A percentile compares a stretch with the other conserved stretches of the same genome.
These are phyloP conservation scores for Lepus oiostolus DNA, from an alignment of 2,797 vertebrate species.

Conservation along the genomic window DNA sequence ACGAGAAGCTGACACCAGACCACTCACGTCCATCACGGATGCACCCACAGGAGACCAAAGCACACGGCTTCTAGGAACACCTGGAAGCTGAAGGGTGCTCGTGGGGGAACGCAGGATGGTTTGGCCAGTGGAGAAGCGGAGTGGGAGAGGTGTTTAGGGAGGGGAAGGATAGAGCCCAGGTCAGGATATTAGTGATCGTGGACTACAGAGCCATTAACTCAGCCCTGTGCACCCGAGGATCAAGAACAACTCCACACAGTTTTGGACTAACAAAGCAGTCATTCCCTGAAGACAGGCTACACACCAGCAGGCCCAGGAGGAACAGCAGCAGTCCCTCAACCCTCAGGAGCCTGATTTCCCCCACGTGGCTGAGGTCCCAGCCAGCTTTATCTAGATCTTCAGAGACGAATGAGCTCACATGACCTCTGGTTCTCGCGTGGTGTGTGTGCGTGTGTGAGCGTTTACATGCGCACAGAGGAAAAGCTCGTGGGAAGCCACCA, in stretches of 20 bases:
- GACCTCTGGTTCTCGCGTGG: conserved; percentile 22
- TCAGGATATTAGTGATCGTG: too few species aligned
- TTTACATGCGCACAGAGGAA: neutral
- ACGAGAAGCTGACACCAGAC: neutral
- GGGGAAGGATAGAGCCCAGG: neutral
- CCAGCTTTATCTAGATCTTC: conserved; percentile 41
- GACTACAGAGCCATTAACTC: neutral
- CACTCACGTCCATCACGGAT: neutral
- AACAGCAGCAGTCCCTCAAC: too few species aligned
- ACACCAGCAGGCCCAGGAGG: neutral
- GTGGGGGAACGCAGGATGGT: neutral
- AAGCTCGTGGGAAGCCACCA: neutral
- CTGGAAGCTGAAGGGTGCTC: too few species aligned
- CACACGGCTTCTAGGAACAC: neutral
- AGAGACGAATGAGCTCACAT: conserved; percentile 56
- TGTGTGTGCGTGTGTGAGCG: neutral
- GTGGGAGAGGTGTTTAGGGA: neutral
- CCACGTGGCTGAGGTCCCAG: neutral
- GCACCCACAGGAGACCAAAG: neutral
- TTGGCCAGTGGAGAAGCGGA: neutral
- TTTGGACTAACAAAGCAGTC: neutral
- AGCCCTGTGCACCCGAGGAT: neutral
- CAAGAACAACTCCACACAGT: neutral
- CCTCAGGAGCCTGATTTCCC: neutral
- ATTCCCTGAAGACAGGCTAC: neutral